Conservation (phyloP, 2,888 invertebrate species). For the Corbicula japonica region DNA sequence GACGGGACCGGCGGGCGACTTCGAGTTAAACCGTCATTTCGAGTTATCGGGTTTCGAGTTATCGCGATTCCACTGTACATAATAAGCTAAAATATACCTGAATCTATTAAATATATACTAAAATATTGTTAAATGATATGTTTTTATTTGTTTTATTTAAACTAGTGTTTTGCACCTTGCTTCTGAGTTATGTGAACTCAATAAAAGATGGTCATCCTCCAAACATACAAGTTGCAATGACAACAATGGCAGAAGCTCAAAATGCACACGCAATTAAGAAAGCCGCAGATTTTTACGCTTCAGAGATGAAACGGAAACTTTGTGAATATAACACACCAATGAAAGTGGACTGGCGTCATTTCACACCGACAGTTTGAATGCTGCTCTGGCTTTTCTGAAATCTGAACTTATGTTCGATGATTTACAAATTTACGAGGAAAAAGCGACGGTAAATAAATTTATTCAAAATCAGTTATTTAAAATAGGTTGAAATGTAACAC, state of each 20-base stretch:
- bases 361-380: constrained; percentile 11
- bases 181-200: constrained; percentile 13
- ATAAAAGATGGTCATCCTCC: constrained; percentile 13
- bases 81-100: no score
- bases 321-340: background rate
- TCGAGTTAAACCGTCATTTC: no score
- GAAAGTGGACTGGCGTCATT: constrained; percentile 6
- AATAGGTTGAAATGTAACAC: no score
- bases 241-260: constrained; percentile 16
- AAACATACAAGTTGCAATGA: constrained; percentile 5
- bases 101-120: no score
- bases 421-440: constrained; percentile 8
- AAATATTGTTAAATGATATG: no score
- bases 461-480: no score
- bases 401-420: constrained; percentile 16
- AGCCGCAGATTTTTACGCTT: constrained; percentile 7
- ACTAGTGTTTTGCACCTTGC: no score
- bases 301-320: constrained; percentile 12
- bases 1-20: no score
- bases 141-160: no score
- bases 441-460: constrained; percentile 6
- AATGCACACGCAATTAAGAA: background rate
- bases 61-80: no score
- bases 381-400: constrained; percentile 2
- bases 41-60: no score